Base-by-base conservation (phyloP, 2,797 vertebrate genomes). In the Siniperca obscura region DNA sequence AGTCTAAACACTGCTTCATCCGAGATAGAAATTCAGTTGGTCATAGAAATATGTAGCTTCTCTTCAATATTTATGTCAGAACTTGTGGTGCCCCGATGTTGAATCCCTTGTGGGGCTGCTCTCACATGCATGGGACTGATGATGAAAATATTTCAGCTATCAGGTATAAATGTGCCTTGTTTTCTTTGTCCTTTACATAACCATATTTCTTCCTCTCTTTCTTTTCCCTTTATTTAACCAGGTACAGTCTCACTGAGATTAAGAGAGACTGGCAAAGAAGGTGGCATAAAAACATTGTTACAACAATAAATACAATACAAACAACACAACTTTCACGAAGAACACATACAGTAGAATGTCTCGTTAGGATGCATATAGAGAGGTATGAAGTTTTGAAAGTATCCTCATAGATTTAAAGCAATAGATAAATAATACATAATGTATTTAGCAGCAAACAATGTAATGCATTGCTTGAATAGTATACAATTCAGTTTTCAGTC, bases 11-110 rank as follows among this genome's bases (percentile, higher is more conserved):
- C 30, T 3, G 59, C 80, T 86, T 74, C 72, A 78, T 81, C 74
- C 57, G 27, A 79, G 57, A 81, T 40, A 82, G 76, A 89, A 79
- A 82, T 68, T 61, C 83, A 89, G 56, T 82, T 76, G 82, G 70
- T 86, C 82, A 84, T 80, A 88, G 74, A 91, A 91, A 74, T 86
- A 90, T 93, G 83, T 91, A 76, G 89, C 90, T 85, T 90, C 53
- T 56, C 88, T 78, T 89, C 82, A 92, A 88, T 91, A 90, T 92
- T 91, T 91, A 88, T 87, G 69, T 86, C 82, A 88, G 86, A 87
- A 84, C 90, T 82, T 85, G 86, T 85, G 86, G 86, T 74, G 80
- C 17, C 74, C 83, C 0, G 50, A 80, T 91, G 87, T 85, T 61
- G 66, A 86, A 81, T 86, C 73, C 55, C 14, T 78, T 48, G 61